Base-by-base conservation (phyloP, 2,888 invertebrate species). In the Drosophila kanekoi region DNA sequence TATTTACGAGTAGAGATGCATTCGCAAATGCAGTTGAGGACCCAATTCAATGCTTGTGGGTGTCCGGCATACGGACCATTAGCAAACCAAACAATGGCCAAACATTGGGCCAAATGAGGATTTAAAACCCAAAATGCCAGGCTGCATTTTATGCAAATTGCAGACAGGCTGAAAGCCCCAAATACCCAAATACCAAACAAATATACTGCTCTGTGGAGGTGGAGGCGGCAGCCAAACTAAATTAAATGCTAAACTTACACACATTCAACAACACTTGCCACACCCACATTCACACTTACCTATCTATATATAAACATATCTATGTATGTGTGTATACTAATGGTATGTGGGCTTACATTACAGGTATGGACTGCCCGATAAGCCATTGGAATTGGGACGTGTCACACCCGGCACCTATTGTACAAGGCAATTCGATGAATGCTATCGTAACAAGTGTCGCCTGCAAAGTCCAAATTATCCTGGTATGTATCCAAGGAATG, bases 401-500 rank as follows among this genome's bases (percentile, higher is more conserved):
- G 96, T 96, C 54, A 96, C 97, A 2, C 97, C 96, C 2, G 96
- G 96, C 63, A 96, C 96, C 72, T 96, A 97, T 94, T 95, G 96
- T 93, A 95, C 97, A 90, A 94, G 97, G 87, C 95, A 97, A 91
- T 95, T 97, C 93, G 95, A 97, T 93, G 95, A 97, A 93, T 96
- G 97, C 93, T 96, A 96, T 91, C 94, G 96, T 72, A 96, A 96
- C 90, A 95, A 96, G 67, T 97, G 98, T 91, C 95, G 96, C 54
- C 93, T 97, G 75, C 97, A 97, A 93, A 97, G 96, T 78, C 97
- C 98, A 54, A 97, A 97, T 93, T 98, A 97, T 91, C 97, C 97
- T 11, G 97, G 97, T 64, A 96, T 97, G 94, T 92, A 92, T 90
- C 92, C 92, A 71, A 93, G 98, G 76, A 98, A 98, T 93, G 97